Base-by-base conservation (phyloP, 1,140 invertebrate genomes). In the Neodiprion virginianus region DNA sequence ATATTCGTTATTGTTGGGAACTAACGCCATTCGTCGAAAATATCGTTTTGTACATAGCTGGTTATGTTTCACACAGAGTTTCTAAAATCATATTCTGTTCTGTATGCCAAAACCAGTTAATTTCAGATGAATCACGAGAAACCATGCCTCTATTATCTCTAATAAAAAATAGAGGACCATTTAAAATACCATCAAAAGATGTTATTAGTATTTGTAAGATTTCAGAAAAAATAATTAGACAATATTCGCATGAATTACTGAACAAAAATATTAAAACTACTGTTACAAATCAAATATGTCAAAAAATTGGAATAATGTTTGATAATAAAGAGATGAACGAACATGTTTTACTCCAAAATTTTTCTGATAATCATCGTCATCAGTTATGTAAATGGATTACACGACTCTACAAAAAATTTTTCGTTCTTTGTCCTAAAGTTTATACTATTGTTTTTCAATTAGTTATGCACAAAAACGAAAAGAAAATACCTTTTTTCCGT, bases 91-190 rank as follows among this genome's bases (percentile, higher is more conserved):
- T 68, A 68, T 14, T 14, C 21, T 68, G 67, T 21, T 10, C 11
- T 68, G 11, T 68, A 7, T 23, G 17, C 12, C 17, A 68, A 23
- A 68, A 68, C 17, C 17, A 68, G 11, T 23, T 68, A 28, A 68
- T 11, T 12, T 10, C 40, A 21, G 4, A 68, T n/a, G 11, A 68
- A n/a, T 14, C 17, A 23, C 67, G 10, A 28, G 68, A 28, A 5
- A 28, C 40, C 21, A 69, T 69, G 68, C 68, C 68, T 48, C 68
- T 69, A n/a, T 48, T 69, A 40, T 21, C n/a, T 48, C 47, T 48
- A 69, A 69, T 69, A 69, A 69, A 69, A 69, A 69, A 40, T 69
- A 69, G 68, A 69, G 68, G 68, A 48, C 68, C 68, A 48, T 69
- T 69, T 69, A 48, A 48, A 40, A 40, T 40, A 48, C 68, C 23